Base-by-base conservation (phyloP, 1,140 invertebrate species). In the Heliconius hewitsoni region DNA sequence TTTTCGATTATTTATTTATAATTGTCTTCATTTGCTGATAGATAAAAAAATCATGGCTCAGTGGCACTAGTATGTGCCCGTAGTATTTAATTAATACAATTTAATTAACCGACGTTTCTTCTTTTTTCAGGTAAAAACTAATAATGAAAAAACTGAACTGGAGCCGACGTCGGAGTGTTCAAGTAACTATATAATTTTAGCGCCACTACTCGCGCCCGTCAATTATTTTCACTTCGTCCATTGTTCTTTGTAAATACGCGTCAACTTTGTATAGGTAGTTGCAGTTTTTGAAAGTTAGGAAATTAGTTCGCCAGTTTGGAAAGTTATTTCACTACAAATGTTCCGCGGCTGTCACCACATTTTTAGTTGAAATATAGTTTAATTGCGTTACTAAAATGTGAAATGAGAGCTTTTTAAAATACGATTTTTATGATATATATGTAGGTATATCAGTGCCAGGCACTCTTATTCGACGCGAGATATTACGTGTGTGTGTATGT, bases 271-370 rank as follows among this genome's bases (percentile, higher is more conserved):
- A 30, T 16, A 27, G 23, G 27, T 30, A 1, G 42, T 46, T 46
- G 27, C 60, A 30, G 60, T 27, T 66, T 13, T 66, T 66, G 60
- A 66, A 30, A 66, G 60, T 66, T 66, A 66, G 11, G 3, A 66
- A 66, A 66, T 30, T 66, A 66, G 60, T 30, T 66, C 60, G 60
- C 13, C 27, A 30, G 60, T 30, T 66, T 27, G 9, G 16, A 57
- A 66, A 66, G 27, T 66, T 66, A 66, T 66, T 66, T 30, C 27
- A 66, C 27, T 66, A 66, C 23, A 66, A 9, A 66, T 66, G 30
- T 27, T 66, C 23, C 27, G 27, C 60, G n/a, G n/a, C 3, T 11
- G 9, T 66, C 23, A 66, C 60, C 3, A 30, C n/a, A 13, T 13
- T 66, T 66, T 30, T 66, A 66, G 23, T 30, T 66, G 8, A 11